Evolutionary conservation across 2,113 vertebrate species (phyloP).

Genomic region (Oncorhynchus kisutch): DNA sequence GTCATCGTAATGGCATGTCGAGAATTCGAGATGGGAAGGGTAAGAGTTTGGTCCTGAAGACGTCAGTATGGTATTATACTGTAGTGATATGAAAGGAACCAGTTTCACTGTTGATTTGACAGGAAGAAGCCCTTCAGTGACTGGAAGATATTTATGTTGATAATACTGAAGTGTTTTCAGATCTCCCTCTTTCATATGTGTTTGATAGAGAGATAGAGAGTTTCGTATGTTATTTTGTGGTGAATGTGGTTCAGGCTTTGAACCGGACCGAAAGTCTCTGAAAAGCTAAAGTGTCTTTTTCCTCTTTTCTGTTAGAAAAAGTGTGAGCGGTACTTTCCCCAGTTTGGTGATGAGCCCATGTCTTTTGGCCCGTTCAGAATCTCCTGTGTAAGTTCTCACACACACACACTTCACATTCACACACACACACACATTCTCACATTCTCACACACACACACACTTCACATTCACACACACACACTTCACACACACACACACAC

Average conservation of each 20-base stretch:
- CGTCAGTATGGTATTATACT: neutral
- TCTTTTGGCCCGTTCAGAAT: conserved; percentile 91
- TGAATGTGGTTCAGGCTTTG: neutral
- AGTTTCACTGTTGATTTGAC: too few relatives aligned
- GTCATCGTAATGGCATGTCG: conserved; percentile 98
- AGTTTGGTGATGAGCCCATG: conserved; percentile 82
- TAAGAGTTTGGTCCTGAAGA: conserved; percentile 66
- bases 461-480: too few relatives aligned
- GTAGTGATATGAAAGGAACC: too few relatives aligned
- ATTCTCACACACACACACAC: too few relatives aligned
- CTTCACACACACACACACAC: too few relatives aligned
- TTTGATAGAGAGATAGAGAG: neutral
- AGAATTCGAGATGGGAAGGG: conserved; percentile 99
- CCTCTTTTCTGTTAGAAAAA: conserved; percentile 85
- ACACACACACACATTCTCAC: too few relatives aligned
- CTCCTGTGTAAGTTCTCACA: conserved; percentile 89
- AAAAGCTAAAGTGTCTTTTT: neutral
- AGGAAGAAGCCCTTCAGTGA: too few relatives aligned
- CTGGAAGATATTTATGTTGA: neutral
- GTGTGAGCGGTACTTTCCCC: conserved; percentile 94
- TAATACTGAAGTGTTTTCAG: neutral
- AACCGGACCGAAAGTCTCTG: neutral
- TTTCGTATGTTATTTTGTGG: neutral
- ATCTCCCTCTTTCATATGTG: neutral
- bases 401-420: too few relatives aligned